Evolutionary conservation across 2,888 invertebrate species (phyloP).

Genomic region (Glomeris marginata): DNA sequence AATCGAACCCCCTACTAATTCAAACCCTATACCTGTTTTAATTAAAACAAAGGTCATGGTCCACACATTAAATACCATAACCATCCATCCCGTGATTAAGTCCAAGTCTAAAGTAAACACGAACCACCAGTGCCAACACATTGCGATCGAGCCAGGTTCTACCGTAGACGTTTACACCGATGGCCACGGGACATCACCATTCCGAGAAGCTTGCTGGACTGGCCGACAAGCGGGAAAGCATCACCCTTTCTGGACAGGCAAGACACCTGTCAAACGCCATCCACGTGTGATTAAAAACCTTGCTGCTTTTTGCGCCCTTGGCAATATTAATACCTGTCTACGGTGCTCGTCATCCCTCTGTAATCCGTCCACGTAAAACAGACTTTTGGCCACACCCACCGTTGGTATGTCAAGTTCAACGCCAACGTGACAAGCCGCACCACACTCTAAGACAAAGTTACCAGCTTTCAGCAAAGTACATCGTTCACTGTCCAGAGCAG

Average conservation of each 20-base stretch:
- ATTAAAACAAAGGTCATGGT: no score
- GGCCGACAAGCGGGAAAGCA: slow-evolving; percentile 1
- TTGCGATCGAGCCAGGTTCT: no score
- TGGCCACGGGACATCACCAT: neutral
- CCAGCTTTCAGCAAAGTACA: no score
- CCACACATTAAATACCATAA: no score
- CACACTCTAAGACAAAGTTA: slow-evolving; percentile 27
- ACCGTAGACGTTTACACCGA: no score
- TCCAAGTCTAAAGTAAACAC: no score
- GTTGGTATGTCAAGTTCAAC: slow-evolving; percentile 29
- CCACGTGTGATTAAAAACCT: neutral
- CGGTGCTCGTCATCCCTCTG: slow-evolving; percentile 24
- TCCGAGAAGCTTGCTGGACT: slow-evolving; percentile 1
- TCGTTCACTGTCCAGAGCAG: no score
- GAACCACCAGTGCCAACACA: no score
- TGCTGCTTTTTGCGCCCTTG: no score
- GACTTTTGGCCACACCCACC: slow-evolving; percentile 34
- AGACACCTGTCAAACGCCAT: neutral
- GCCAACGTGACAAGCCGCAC: slow-evolving; percentile 34
- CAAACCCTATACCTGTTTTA: no score
- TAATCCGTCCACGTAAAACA: slow-evolving; percentile 28
- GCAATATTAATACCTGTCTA: slow-evolving; percentile 20
- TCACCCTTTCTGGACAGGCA: slow-evolving; percentile 1
- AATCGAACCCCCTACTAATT: no score
- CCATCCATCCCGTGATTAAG: no score